Conservation (phyloP, 1,140 invertebrate species). For the Streblospio benedicti region DNA sequence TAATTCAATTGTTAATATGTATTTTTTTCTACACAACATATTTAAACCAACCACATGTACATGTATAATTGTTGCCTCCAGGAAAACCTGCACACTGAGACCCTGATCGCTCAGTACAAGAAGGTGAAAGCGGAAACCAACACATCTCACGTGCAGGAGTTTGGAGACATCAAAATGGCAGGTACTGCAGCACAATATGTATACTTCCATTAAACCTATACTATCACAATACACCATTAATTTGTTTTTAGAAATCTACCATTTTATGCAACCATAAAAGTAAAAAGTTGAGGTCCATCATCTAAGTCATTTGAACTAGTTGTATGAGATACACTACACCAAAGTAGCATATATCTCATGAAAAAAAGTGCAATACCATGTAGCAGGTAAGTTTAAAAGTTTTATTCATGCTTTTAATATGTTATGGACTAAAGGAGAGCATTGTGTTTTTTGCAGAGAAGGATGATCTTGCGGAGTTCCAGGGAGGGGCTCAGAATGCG, state of each 20-base stretch:
- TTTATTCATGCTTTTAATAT: neutral
- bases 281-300: neutral
- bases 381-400: neutral
- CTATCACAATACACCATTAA: no score
- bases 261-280: no score
- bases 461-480: constrained; percentile 35
- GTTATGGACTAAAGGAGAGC: neutral
- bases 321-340: no score
- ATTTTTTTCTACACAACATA: no score
- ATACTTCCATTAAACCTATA: no score
- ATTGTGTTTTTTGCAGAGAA: constrained; percentile 21
- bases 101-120: constrained; percentile 53
- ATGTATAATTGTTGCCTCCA: no score
- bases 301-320: neutral
- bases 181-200: no score
- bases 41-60: no score
- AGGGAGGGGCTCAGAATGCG: constrained; percentile 21
- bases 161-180: constrained; percentile 48
- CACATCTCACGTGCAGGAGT: constrained; percentile 56
- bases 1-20: no score
- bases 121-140: constrained; percentile 55
- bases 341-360: no score
- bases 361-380: no score
- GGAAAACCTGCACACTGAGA: constrained; percentile 52
- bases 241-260: no score